These are phyloP conservation scores for Heliconius melpomene DNA, from an alignment of 1,140 invertebrate species.

Conservation along the genomic window DNA sequence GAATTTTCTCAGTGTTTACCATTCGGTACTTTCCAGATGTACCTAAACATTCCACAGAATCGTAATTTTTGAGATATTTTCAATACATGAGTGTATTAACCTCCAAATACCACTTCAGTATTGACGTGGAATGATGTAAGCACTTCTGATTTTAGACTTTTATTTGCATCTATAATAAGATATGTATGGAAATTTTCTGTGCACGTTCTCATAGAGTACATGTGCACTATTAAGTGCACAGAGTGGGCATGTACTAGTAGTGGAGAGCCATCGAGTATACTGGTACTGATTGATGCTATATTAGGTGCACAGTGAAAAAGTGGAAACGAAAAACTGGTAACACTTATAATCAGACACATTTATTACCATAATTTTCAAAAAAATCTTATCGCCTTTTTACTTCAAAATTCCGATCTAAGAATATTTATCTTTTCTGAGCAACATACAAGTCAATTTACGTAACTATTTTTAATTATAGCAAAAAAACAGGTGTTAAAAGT, in stretches of 20 bases:
- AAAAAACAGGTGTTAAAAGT: conserved; percentile 23
- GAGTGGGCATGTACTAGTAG: no score
- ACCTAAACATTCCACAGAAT: background rate
- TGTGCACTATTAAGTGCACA: no score
- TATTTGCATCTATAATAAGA: background rate
- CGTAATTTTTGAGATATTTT: background rate
- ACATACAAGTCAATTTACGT: background rate
- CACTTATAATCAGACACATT: no score
- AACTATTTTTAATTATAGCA: background rate
- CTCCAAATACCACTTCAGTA: background rate
- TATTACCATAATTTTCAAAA: no score
- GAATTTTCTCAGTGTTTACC: background rate
- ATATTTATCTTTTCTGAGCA: background rate
- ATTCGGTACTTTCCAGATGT: background rate
- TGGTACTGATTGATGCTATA: no score
- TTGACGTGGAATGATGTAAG: conserved; percentile 14
- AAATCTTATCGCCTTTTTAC: no score
- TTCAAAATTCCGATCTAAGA: no score
- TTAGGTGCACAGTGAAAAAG: no score
- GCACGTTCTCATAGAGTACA: no score
- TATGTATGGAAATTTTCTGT: background rate
- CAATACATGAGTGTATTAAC: conserved; percentile 5
- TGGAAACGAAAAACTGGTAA: no score
- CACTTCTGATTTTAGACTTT: background rate
- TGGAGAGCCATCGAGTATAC: no score